A percentile compares a stretch with the other conserved stretches of the same genome.
phyloP scores from a whole-genome alignment of 2,113 vertebrate genomes.

The Zingel zingel region DNA sequence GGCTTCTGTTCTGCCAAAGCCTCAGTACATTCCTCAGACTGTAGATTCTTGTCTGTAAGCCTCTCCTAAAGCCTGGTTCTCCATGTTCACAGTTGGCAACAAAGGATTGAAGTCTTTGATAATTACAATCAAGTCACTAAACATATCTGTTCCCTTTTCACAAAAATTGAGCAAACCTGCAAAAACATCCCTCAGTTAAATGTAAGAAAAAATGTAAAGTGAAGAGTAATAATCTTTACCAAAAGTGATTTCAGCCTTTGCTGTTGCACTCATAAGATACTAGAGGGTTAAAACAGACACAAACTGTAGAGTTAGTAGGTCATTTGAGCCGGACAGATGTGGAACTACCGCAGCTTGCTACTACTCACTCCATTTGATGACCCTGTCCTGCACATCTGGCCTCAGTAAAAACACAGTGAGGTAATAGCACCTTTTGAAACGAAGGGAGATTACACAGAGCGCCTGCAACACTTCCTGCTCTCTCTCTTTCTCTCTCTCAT shows the following conservation, averaged over 20 bases:
- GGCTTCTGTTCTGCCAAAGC: constrained; percentile 78
- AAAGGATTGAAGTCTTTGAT: constrained; percentile 30
- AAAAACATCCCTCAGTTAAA: neutral
- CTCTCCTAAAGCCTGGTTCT: constrained; percentile 47
- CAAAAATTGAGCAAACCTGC: constrained; percentile 20
- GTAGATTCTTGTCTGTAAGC: constrained; percentile 70
- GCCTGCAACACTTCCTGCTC: constrained; percentile 75
- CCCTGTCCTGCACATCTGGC: constrained; percentile 84
- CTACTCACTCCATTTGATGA: constrained; percentile 76
- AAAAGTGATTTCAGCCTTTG: neutral
- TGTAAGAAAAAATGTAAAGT: no score
- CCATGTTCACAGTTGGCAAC: constrained; percentile 27
- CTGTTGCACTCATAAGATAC: constrained; percentile 25
- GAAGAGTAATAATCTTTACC: neutral
- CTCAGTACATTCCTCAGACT: constrained; percentile 77
- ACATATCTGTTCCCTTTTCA: constrained; percentile 8
- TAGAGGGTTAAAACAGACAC: constrained; percentile 34
- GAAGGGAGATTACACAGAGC: constrained; percentile 75
- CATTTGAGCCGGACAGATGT: constrained; percentile 79
- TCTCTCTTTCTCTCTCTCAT: constrained; percentile 70
- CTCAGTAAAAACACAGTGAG: constrained; percentile 77
- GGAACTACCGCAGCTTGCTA: constrained; percentile 69
- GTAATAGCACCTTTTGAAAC: constrained; percentile 80
- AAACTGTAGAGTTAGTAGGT: constrained; percentile 37
- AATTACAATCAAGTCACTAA: constrained; percentile 25